A percentile compares a stretch with the other conserved stretches of the same genome.
Conservation (phyloP, 1,140 invertebrate genomes). For the Euura lappo region DNA sequence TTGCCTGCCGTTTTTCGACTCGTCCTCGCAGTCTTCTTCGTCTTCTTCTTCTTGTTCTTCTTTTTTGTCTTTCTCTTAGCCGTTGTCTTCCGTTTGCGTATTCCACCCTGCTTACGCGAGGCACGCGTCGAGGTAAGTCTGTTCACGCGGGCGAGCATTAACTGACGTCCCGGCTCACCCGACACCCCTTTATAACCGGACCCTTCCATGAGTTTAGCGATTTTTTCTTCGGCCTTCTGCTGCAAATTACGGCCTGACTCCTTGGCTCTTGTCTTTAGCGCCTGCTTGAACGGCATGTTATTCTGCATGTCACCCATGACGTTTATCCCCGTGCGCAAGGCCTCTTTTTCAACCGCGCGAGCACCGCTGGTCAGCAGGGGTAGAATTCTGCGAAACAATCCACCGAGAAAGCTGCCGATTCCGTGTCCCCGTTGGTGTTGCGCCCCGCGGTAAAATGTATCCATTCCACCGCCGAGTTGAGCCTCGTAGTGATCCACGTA, state of each 20-base stretch:
- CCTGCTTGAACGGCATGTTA: neutral
- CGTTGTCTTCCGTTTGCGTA: neutral
- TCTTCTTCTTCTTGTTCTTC: constrained; percentile 6
- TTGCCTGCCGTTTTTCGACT: constrained; percentile 5
- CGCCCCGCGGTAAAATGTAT: neutral
- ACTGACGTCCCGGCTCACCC: neutral
- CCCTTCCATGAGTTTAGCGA: neutral
- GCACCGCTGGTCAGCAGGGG: neutral
- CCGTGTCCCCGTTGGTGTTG: neutral
- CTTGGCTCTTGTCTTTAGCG: neutral
- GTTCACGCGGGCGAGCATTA: neutral
- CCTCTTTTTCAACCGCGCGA: neutral
- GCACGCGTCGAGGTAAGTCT: neutral
- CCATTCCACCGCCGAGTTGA: neutral
- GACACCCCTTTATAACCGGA: neutral
- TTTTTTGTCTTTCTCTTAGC: neutral
- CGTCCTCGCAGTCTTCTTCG: neutral
- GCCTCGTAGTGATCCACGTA: neutral
- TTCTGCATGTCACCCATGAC: neutral
- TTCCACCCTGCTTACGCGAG: neutral
- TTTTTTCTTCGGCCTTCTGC: neutral
- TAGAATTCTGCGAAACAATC: neutral
- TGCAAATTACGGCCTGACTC: neutral
- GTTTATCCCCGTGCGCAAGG: neutral
- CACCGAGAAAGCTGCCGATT: neutral